Evolutionary conservation across 2,113 vertebrate species (phyloP).

Genomic region (Grus americana): DNA sequence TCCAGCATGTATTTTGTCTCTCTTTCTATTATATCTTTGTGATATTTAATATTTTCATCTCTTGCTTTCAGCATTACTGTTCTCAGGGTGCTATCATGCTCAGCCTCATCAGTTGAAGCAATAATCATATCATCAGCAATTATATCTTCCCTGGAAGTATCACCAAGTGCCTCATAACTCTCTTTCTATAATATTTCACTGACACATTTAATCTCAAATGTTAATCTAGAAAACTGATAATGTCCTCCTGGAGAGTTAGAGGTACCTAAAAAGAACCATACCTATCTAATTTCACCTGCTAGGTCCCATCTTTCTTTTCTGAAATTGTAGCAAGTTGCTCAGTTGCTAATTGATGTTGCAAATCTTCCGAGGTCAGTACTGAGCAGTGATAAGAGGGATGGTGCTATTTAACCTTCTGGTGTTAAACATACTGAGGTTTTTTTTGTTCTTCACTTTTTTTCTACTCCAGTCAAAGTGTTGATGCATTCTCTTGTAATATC

Average conservation of each 20-base stretch:
- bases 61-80: not conserved
- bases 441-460: not conserved
- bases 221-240: conserved; percentile 39
- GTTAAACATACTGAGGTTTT: not conserved
- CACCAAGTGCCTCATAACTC: conserved; percentile 43
- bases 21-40: not conserved
- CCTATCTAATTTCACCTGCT: not conserved
- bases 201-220: conserved; percentile 46
- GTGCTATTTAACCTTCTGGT: not conserved
- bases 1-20: not conserved
- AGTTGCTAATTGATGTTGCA: conserved; percentile 10
- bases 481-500: not conserved
- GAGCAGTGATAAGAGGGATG: not conserved
- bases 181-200: conserved; percentile 45
- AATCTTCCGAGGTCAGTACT: not conserved
- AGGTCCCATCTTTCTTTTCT: not conserved
- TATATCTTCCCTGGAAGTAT: conserved; percentile 6
- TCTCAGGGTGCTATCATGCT: not conserved
- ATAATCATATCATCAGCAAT: conserved; percentile 50
- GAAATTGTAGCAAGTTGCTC: not conserved
- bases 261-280: not conserved
- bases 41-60: conserved; percentile 1
- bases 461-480: not conserved
- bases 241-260: not conserved
- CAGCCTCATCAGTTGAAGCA: conserved; percentile 24